Evolutionary conservation across 2,113 vertebrate genomes (phyloP), one percentile per base, ranked within the genome.

Genomic region (Ptilonorhynchus violaceus): DNA sequence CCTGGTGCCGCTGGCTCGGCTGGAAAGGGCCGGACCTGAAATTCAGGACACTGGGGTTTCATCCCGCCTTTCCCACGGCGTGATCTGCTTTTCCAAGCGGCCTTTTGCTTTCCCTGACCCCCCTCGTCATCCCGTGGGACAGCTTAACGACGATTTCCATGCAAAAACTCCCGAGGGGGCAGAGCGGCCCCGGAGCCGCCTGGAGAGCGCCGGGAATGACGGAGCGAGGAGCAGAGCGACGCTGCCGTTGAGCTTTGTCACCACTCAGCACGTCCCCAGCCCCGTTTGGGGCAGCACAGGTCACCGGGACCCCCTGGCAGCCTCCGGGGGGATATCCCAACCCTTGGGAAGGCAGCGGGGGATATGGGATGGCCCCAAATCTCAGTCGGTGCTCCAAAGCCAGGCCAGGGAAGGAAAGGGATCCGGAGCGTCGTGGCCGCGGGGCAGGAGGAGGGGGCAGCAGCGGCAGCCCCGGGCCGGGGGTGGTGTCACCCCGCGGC

Each of bases 201-300:
- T 19, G 0, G 20, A 44, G 74, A 56, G 25, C 1, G 0, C 12
- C 56, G 22, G 49, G 23, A 12, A 37, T 37, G 7, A 7, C 49
- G 11, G 47, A 41, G 75, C 31, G 2, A 8, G 22, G 62, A 75
- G 75, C 58, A 47, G 88, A 60, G 64, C 27, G 7, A 16, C 2
- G 49, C 44, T 79, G 58, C 20, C 20, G 49, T 60, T 55, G 11
- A 11, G 3, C 41, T 13, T 27, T 46, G 33, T 35, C 63, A 15
- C 15, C 14, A 9, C 15, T 3, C 85, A 56, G 31, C 69, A 7
- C 44, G 47, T 27, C 2, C 4, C 14, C 11, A 55, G 23, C 55
- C 7, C 35, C 17, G 22, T 21, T 31, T 2, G 2, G 52, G 46
- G 56, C 7, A 47, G 56, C 49, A 2, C 3, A 2, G 53, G 63